phyloP scores from a whole-genome alignment of 2,113 vertebrate species.

The Abramis brama region DNA sequence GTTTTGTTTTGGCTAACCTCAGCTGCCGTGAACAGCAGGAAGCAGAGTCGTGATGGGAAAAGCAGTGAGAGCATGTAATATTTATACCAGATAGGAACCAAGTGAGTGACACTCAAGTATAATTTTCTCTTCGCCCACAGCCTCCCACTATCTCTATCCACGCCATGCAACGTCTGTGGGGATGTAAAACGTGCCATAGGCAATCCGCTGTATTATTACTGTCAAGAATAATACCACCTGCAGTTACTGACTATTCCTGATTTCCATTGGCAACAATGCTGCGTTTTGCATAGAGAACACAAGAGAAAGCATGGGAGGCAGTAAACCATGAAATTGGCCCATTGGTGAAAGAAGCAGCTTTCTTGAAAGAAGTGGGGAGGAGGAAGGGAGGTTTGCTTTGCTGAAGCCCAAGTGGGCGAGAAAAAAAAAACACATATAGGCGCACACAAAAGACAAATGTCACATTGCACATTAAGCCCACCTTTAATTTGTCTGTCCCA shows the following conservation, averaged over 20 bases:
- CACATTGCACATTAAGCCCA: not conserved
- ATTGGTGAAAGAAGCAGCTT: constrained; percentile 19
- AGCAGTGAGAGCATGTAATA: constrained; percentile 44
- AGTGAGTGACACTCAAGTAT: constrained; percentile 22
- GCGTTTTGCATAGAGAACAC: constrained; percentile 56
- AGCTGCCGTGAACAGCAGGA: constrained; percentile 16
- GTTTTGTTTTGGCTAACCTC: not conserved
- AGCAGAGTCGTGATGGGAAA: constrained; percentile 38
- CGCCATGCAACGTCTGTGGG: constrained; percentile 34
- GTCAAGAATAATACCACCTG: constrained; percentile 42
- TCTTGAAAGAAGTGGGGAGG: constrained; percentile 34
- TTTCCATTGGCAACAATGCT: constrained; percentile 56
- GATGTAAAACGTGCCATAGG: constrained; percentile 23
- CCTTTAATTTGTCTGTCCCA: not conserved
- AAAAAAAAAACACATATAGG: not conserved
- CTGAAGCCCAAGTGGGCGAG: not conserved
- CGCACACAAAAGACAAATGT: not conserved
- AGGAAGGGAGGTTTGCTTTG: constrained; percentile 2
- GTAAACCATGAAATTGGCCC: constrained; percentile 41
- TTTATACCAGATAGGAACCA: constrained; percentile 37
- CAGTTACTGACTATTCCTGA: constrained; percentile 53
- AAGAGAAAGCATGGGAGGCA: constrained; percentile 35
- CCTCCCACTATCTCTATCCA: constrained; percentile 41
- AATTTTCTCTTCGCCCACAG: constrained; percentile 42
- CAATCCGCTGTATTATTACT: constrained; percentile 27